Evolutionary conservation across 2,797 vertebrate genomes (phyloP).

Genomic region (Amphiprion clarkii): DNA sequence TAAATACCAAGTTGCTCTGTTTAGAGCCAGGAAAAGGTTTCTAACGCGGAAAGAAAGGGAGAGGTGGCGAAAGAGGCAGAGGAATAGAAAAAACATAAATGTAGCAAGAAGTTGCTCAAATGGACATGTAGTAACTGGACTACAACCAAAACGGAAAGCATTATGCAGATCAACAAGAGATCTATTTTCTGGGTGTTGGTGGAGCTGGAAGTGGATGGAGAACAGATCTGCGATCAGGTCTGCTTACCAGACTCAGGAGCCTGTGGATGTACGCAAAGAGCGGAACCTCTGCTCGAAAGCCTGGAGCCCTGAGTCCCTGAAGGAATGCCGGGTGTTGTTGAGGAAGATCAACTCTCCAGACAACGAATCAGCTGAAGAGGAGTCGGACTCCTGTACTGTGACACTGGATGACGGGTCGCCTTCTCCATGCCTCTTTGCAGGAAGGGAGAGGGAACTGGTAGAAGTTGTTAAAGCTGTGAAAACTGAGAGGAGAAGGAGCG

Average conservation of each 20-base stretch:
- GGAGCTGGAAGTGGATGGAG: not conserved
- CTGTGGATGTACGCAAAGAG: slow-evolving; percentile 71
- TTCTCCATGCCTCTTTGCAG: slow-evolving; percentile 70
- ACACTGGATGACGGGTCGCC: slow-evolving; percentile 82
- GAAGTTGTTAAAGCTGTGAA: slow-evolving; percentile 77
- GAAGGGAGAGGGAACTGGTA: slow-evolving; percentile 66
- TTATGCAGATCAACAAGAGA: slow-evolving; percentile 44
- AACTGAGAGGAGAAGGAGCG: slow-evolving; percentile 63
- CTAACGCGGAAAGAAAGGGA: slow-evolving; percentile 67
- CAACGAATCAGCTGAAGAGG: slow-evolving; percentile 82
- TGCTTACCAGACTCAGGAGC: slow-evolving; percentile 75
- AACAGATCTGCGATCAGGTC: slow-evolving; percentile 44
- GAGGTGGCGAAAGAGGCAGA: slow-evolving; percentile 54
- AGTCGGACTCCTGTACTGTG: slow-evolving; percentile 84
- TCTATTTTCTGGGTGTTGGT: slow-evolving; percentile 47
- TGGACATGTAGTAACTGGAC: slow-evolving; percentile 33
- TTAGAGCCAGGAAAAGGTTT: slow-evolving; percentile 79
- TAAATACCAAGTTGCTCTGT: slow-evolving; percentile 69
- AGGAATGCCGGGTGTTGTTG: slow-evolving; percentile 96
- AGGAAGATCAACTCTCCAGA: slow-evolving; percentile 93
- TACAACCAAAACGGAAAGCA: slow-evolving; percentile 48
- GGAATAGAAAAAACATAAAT: slow-evolving; percentile 31
- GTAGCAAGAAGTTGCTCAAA: slow-evolving; percentile 16
- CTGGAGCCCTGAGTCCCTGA: slow-evolving; percentile 91
- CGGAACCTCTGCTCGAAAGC: slow-evolving; percentile 81